phyloP scores from a whole-genome alignment of 1,140 invertebrate species.

The Scaptomyza pallida region DNA sequence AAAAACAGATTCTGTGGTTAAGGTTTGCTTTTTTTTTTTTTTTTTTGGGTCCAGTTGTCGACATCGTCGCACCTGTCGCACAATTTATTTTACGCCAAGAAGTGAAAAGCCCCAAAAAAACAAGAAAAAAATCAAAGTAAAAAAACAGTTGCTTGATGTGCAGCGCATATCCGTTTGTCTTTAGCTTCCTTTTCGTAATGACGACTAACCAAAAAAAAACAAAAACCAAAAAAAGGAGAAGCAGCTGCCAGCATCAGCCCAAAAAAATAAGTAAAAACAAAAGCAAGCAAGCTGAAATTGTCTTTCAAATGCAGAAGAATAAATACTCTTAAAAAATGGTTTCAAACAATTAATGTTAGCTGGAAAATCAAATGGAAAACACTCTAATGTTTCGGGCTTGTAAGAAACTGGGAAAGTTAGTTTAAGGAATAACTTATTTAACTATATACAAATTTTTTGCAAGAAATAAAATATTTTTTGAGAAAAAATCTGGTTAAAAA shows the following conservation, averaged over 20 bases:
- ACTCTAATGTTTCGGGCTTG: no score
- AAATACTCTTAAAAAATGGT: constrained; percentile 21
- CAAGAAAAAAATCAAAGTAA: constrained; percentile 50
- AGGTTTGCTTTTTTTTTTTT: constrained; percentile 15
- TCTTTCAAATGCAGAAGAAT: constrained; percentile 1
- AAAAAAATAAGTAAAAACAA: constrained; percentile 23
- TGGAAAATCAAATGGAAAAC: no score
- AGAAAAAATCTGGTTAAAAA: no score
- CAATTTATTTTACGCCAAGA: constrained; percentile 79
- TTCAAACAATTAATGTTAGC: no score
- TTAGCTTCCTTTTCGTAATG: constrained; percentile 80
- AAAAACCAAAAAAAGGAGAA: constrained; percentile 55
- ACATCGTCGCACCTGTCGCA: constrained; percentile 78
- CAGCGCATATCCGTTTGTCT: constrained; percentile 79
- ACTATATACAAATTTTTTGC: no score
- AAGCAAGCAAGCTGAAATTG: constrained; percentile 28
- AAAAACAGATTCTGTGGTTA: constrained; percentile 36
- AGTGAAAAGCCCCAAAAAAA: constrained; percentile 70
- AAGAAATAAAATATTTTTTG: no score
- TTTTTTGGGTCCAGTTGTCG: constrained; percentile 55
- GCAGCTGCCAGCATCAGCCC: constrained; percentile 63
- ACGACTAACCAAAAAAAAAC: constrained; percentile 53
- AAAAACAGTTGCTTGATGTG: constrained; percentile 79
- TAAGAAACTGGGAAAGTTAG: no score
- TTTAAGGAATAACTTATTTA: no score